Evolutionary conservation across 2,797 vertebrate species (phyloP).

Genomic region (Hippocampus kuda): DNA sequence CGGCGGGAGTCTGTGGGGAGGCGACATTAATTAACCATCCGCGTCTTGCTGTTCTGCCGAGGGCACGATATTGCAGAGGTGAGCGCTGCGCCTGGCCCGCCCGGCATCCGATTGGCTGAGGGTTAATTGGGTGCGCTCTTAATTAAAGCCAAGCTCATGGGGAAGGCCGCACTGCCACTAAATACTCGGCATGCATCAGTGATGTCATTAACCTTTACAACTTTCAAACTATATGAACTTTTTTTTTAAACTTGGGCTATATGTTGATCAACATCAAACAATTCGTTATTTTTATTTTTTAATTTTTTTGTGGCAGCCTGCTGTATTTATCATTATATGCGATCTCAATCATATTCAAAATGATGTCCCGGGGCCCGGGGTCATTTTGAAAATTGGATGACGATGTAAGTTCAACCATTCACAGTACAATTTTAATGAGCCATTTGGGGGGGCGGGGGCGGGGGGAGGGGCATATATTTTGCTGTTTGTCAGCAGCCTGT

Average conservation of each 20-base stretch:
- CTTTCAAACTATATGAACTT: slow-evolving; percentile 1
- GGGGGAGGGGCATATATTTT: no score
- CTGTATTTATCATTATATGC: neutral
- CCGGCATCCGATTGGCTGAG: slow-evolving; percentile 42
- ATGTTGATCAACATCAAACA: neutral
- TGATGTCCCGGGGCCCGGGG: no score
- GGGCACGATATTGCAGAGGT: slow-evolving; percentile 39
- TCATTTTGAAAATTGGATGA: no score
- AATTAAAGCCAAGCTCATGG: slow-evolving; percentile 39
- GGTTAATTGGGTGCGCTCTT: slow-evolving; percentile 49
- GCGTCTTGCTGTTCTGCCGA: slow-evolving; percentile 34
- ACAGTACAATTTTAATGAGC: no score
- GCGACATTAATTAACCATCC: slow-evolving; percentile 39
- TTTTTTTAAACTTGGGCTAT: neutral
- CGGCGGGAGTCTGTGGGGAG: neutral
- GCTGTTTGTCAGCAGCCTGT: no score
- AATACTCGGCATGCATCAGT: slow-evolving; percentile 2
- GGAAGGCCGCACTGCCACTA: neutral
- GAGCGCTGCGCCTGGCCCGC: slow-evolving; percentile 10
- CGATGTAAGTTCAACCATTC: no score
- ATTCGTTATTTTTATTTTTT: neutral
- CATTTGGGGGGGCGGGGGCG: no score
- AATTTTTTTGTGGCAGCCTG: neutral
- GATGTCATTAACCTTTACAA: slow-evolving; percentile 7
- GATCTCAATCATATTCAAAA: no score